These are phyloP conservation scores for Drosophila atripex DNA, from an alignment of 2,888 invertebrate species.

Conservation along the genomic window DNA sequence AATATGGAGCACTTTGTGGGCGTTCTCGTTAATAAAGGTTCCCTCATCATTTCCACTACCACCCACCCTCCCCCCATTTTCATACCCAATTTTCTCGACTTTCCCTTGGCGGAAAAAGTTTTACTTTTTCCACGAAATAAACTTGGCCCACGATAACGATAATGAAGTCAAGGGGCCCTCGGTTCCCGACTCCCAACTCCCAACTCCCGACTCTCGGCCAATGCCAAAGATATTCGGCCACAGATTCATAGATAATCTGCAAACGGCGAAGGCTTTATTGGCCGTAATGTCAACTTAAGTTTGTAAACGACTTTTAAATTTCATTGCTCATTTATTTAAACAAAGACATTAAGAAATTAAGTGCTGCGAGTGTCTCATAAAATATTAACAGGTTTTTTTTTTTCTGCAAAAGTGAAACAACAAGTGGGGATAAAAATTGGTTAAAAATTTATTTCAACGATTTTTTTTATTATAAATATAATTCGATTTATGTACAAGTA, in stretches of 20 bases:
- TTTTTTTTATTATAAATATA: too few relatives aligned
- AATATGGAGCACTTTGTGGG: conserved; percentile 78
- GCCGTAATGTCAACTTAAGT: conserved; percentile 21
- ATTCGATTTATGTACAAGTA: too few relatives aligned
- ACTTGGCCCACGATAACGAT: conserved; percentile 24
- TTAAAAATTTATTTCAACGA: too few relatives aligned
- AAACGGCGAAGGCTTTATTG: conserved; percentile 26
- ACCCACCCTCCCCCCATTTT: background rate
- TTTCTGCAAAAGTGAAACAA: background rate
- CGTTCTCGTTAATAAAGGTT: conserved; percentile 69
- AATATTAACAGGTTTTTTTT: background rate
- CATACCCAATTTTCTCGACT: background rate
- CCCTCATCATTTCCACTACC: conserved; percentile 14
- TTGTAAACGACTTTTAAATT: conserved; percentile 24
- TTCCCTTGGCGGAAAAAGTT: conserved; percentile 17
- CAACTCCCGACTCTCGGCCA: background rate
- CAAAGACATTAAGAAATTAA: conserved; percentile 14
- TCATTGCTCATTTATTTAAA: conserved; percentile 17
- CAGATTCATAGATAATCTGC: conserved; percentile 34
- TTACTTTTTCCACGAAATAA: background rate
- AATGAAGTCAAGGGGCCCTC: conserved; percentile 23
- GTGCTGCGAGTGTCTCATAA: conserved; percentile 1
- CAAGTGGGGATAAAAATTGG: background rate
- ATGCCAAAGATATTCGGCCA: conserved; percentile 20
- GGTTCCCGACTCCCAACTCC: background rate